These are phyloP conservation scores for Nyctereutes procyonoides DNA, from an alignment of 2,113 vertebrate species.

Conservation along the genomic window DNA sequence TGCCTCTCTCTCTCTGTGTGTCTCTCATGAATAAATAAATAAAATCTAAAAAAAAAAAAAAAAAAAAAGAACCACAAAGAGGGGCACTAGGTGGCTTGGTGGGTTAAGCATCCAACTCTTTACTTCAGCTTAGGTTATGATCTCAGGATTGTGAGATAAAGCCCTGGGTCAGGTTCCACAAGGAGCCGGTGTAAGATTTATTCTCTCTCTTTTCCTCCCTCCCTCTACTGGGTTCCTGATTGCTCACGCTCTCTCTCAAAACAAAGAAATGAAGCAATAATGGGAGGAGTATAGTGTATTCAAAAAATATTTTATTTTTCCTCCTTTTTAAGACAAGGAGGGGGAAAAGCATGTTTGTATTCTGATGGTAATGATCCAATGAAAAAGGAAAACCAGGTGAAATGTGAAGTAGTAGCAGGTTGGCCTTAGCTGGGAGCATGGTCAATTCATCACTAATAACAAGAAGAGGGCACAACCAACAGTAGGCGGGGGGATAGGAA, in stretches of 20 bases:
- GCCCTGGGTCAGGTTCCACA: neutral
- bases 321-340: neutral
- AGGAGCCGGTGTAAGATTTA: neutral
- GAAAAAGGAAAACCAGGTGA: neutral
- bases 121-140: neutral
- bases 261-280: neutral
- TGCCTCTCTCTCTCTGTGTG: neutral
- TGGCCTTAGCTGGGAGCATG: neutral
- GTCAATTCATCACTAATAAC: neutral
- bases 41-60: neutral
- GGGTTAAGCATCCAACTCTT: neutral
- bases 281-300: neutral
- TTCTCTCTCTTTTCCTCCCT: neutral
- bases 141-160: neutral
- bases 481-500: neutral
- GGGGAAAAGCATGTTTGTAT: neutral
- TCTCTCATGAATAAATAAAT: neutral
- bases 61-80: neutral
- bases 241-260: neutral
- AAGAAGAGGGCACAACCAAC: neutral
- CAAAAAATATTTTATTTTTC: neutral
- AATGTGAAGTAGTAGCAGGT: neutral
- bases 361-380: neutral
- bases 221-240: neutral
- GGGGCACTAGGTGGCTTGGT: neutral